Evolutionary conservation across 2,113 vertebrate species (phyloP), one percentile per base, ranked within the genome.

Genomic region (Corvus cornix): DNA sequence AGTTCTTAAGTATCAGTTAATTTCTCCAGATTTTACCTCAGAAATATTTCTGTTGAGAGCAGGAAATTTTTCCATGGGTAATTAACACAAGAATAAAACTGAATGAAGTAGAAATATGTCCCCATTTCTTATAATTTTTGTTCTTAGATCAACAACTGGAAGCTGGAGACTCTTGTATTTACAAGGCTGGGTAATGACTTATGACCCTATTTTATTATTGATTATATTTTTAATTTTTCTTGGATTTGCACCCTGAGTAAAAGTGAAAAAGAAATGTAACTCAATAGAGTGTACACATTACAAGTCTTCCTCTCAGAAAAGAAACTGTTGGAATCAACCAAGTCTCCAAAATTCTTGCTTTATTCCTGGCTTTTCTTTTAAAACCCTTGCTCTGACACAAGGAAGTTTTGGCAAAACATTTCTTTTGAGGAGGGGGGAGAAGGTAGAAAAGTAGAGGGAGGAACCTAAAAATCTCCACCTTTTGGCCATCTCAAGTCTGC

Each of bases 401-500:
- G 55, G 39, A 63, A 10, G 15, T 70, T 91, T 86, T 60, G 37
- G 35, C 30, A 93, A 95, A 78, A 52, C 15, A 13, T 16, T 83
- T 87, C 9, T 70, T 89, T 84, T 63, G 43, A 77, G 59, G 73
- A 83, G 16, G 21, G 56, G 69, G 60, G 33, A 73, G 81, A 56
- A 93, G 52, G 87, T 56, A 69, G 64, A 77, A 85, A 72, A 90
- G 28, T 35, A 59, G 30, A 28, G 51, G 68, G 74, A 70, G 70
- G 33, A 87, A 96, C 90, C 35, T 86, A 60, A 81, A 95, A 95
- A 92, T 93, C 85, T 90, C 92, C 93, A 97, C 97, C 97, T 97
- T 97, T 97, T 96, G 97, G 96, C 95, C n/a, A 24, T 95, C 96
- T 97, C 80, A 88, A 94, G 91, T 96, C 96, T 97, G 95, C 95